These are phyloP conservation scores for Pocillopora verrucosa DNA, from an alignment of 64 coral and sea anemone species.

Conservation along the genomic window DNA sequence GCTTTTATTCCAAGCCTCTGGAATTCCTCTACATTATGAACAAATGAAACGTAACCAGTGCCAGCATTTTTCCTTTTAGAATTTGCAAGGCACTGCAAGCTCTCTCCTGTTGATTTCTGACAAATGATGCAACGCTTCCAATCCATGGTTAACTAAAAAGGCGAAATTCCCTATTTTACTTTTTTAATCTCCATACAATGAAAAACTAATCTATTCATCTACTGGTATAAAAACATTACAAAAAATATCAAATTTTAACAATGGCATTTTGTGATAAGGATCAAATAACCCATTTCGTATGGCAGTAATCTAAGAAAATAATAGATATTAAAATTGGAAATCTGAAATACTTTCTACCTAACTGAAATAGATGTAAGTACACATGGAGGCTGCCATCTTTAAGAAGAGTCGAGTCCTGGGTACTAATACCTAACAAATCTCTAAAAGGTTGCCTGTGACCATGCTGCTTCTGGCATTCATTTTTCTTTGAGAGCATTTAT, in stretches of 20 bases:
- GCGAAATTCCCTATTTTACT: background rate
- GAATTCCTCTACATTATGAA: slow-evolving; percentile 36
- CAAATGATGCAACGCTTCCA: slow-evolving; percentile 74
- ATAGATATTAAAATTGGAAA: no score
- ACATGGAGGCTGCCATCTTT: slow-evolving; percentile 50
- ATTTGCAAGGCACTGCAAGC: slow-evolving; percentile 55
- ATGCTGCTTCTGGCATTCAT: no score
- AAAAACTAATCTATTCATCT: background rate
- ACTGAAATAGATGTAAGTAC: slow-evolving; percentile 26
- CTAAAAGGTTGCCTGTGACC: no score
- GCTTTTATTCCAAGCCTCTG: slow-evolving; percentile 32
- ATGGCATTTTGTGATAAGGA: no score
- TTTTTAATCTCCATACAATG: background rate
- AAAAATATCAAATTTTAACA: no score
- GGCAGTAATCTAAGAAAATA: background rate
- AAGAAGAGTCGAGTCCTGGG: slow-evolving; percentile 49
- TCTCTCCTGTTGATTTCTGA: slow-evolving; percentile 58
- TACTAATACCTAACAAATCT: no score
- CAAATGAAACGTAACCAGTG: slow-evolving; percentile 61
- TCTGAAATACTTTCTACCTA: slow-evolving; percentile 12
- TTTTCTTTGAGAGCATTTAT: no score
- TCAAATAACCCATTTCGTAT: background rate
- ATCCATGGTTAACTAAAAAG: slow-evolving; percentile 36
- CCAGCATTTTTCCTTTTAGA: slow-evolving; percentile 72
- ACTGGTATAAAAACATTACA: background rate